Base-by-base conservation (phyloP, 2,888 invertebrate genomes). In the Baccha elongata region DNA sequence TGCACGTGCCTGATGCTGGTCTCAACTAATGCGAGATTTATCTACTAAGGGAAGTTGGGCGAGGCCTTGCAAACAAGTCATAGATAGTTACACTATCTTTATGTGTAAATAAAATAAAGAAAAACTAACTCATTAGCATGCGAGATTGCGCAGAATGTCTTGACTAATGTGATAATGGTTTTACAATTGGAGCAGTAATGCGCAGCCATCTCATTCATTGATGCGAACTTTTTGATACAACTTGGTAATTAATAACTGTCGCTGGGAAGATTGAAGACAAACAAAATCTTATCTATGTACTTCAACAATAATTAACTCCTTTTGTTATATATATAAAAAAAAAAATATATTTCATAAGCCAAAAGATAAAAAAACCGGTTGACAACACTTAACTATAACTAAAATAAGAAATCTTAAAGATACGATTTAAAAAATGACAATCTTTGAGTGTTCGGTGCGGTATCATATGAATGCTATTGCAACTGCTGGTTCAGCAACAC, bases 241-340 rank as follows among this genome's bases (percentile, higher is more conserved):
- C 46, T 62, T 44, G 42, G 58, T 55, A 71, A 76, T 81, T 81
- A 81, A 81, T 81, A 81, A 71, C 58, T 62, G 76, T 81, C 80
- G 53, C 80, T 58, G n/a, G n/a, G 13, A 10, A 62, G 32, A 65
- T n/a, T n/a, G n/a, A n/a, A 69, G 17, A 15, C 7, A 23, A 44
- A 67, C 42, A 15, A 21, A 52, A 52, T 29, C 32, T 32, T 29
- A 65, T 21, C 17, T 15, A 50, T 58, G 55, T 32, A 8, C 35
- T 50, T 19, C 21, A 37, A 68, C 58, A 75, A n/a, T n/a, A n/a
- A 75, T 79, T 73, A 79, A 62, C 11, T 35, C 46, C 17, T 68
- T 26, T 71, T 42, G 10, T 35, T 13, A 13, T 40, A 7, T 13
- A 7, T 40, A 15, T n/a, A 8, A 19, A 10, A 4, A 19, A 37